These are phyloP conservation scores for Bombyx huttoni DNA, from an alignment of 2,888 invertebrate genomes.

Conservation along the genomic window DNA sequence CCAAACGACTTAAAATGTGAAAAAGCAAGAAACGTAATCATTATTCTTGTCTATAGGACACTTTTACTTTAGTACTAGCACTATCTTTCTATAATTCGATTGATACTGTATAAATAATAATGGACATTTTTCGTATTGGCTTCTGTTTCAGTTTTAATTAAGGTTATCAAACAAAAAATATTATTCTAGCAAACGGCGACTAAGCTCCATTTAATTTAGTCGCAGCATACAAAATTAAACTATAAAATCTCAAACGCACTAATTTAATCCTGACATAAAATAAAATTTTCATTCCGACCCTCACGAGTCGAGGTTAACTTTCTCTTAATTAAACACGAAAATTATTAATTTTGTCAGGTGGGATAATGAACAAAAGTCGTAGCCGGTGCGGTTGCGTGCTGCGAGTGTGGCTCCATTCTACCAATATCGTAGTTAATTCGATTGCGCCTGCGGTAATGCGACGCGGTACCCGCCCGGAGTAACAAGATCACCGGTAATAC, in stretches of 20 bases:
- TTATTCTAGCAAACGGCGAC: not conserved
- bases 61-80: no score
- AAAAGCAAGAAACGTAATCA: no score
- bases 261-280: not conserved
- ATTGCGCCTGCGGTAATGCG: slow-evolving; percentile 17
- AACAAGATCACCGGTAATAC: slow-evolving; percentile 3
- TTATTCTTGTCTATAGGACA: no score
- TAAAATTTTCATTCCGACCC: not conserved
- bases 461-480: slow-evolving; percentile 6
- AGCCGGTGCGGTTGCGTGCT: slow-evolving; percentile 7
- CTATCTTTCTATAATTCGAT: no score
- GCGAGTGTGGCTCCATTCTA: slow-evolving; percentile 8
- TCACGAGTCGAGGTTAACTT: not conserved
- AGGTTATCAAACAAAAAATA: no score
- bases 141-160: no score
- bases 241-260: not conserved
- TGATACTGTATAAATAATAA: no score
- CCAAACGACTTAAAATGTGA: slow-evolving; percentile 3
- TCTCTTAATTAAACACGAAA: not conserved
- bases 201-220: not conserved
- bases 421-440: slow-evolving; percentile 15
- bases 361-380: not conserved
- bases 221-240: not conserved
- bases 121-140: no score
- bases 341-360: not conserved